phyloP scores from a whole-genome alignment of 2,113 vertebrate genomes.

The Indicator indicator region DNA sequence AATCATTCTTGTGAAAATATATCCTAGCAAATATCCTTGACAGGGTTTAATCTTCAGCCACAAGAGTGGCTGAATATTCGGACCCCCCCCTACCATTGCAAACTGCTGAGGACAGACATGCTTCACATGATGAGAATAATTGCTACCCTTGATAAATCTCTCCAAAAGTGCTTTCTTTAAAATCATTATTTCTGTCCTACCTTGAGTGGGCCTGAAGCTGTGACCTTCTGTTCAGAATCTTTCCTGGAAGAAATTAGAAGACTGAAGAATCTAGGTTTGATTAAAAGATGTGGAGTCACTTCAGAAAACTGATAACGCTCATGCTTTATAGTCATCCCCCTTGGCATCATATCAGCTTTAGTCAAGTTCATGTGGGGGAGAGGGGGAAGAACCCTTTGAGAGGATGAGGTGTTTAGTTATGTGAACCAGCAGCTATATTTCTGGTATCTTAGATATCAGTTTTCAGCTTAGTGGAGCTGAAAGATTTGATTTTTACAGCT shows the following conservation, averaged over 20 bases:
- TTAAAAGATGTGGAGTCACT: slow-evolving; percentile 18
- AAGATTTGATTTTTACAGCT: slow-evolving; percentile 56
- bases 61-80: neutral
- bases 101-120: neutral
- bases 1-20: neutral
- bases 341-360: neutral
- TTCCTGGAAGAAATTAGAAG: slow-evolving; percentile 24
- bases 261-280: neutral
- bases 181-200: neutral
- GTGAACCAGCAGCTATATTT: slow-evolving; percentile 14
- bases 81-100: neutral
- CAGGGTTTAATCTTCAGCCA: neutral
- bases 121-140: neutral
- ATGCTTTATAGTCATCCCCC: neutral
- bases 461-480: slow-evolving; percentile 36
- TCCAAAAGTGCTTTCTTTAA: neutral
- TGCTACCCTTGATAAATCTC: neutral
- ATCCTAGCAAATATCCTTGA: neutral
- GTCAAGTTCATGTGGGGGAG: neutral
- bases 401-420: neutral
- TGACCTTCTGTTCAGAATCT: slow-evolving; percentile 4
- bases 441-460: neutral
- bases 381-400: neutral
- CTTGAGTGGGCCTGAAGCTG: neutral
- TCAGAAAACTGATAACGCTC: neutral